These are phyloP conservation scores for Phylloscopus collybita DNA, from an alignment of 2,797 vertebrate species.

Conservation along the genomic window DNA sequence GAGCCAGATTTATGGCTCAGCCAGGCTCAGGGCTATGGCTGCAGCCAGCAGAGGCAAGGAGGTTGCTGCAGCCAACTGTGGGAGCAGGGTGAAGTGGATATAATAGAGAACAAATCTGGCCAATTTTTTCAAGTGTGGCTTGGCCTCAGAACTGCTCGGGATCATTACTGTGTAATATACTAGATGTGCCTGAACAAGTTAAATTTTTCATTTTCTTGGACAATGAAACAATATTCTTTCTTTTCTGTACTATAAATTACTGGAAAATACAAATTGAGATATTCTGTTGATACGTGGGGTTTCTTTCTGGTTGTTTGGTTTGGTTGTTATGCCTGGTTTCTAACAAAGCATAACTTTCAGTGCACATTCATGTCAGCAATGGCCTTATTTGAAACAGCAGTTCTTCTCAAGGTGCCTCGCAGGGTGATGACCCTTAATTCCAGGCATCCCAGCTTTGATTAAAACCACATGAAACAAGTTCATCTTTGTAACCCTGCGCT, in stretches of 20 bases:
- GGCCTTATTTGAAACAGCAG: slow-evolving; percentile 55
- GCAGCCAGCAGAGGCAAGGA: slow-evolving; percentile 14
- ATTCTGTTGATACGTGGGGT: slow-evolving; percentile 28
- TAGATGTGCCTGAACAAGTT: slow-evolving; percentile 24
- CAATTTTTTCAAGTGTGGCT: neutral
- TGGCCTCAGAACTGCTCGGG: neutral
- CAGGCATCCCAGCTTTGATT: slow-evolving; percentile 50
- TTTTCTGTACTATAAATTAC: slow-evolving; percentile 18
- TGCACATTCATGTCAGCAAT: slow-evolving; percentile 43
- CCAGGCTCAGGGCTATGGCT: neutral
- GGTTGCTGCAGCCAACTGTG: neutral
- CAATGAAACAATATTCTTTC: neutral
- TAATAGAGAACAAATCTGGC: neutral
- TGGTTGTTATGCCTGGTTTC: slow-evolving; percentile 61
- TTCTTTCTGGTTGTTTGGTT: slow-evolving; percentile 51
- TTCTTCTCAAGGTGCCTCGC: slow-evolving; percentile 56
- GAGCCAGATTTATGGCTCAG: neutral
- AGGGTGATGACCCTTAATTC: slow-evolving; percentile 52
- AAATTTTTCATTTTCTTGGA: slow-evolving; percentile 33
- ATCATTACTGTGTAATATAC: neutral
- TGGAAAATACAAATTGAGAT: slow-evolving; percentile 19
- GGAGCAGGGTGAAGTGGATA: neutral
- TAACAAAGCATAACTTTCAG: slow-evolving; percentile 40
- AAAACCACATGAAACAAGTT: slow-evolving; percentile 64
- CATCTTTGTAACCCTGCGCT: slow-evolving; percentile 5